Conservation (phyloP, 2,113 vertebrate species). For the Tretioscincus oriximinensis region DNA sequence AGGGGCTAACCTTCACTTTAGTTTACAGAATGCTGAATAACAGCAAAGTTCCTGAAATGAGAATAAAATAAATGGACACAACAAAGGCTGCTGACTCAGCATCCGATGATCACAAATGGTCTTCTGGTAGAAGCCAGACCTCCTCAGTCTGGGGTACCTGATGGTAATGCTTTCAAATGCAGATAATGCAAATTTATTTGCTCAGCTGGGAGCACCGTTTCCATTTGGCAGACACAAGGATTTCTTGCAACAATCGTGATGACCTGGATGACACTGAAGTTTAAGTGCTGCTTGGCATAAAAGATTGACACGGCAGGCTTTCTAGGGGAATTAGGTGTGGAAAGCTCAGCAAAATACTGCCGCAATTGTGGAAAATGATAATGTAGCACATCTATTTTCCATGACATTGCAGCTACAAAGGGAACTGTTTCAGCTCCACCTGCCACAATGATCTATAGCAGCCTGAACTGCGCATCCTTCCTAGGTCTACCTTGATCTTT, state of each 20-base stretch:
- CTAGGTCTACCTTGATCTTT: too few species aligned
- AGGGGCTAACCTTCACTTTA: neutral
- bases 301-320: neutral
- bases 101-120: neutral
- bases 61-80: neutral
- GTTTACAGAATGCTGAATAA: neutral
- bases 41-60: neutral
- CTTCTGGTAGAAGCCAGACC: neutral
- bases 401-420: too few species aligned
- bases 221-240: neutral
- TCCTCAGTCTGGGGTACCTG: neutral
- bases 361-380: neutral
- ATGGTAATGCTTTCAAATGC: neutral
- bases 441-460: too few species aligned
- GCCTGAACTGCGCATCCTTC: too few species aligned
- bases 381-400: too few species aligned
- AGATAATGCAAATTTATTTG: slow-evolving; percentile 12
- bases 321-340: neutral
- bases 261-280: neutral
- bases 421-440: too few species aligned
- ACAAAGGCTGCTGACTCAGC: neutral
- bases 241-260: neutral
- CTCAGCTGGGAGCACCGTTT: neutral
- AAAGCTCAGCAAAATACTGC: too few species aligned
- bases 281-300: neutral